These are phyloP conservation scores for Glandiceps talaboti DNA, from an alignment of 53 echinoderm and acorn worm species.

Conservation along the genomic window DNA sequence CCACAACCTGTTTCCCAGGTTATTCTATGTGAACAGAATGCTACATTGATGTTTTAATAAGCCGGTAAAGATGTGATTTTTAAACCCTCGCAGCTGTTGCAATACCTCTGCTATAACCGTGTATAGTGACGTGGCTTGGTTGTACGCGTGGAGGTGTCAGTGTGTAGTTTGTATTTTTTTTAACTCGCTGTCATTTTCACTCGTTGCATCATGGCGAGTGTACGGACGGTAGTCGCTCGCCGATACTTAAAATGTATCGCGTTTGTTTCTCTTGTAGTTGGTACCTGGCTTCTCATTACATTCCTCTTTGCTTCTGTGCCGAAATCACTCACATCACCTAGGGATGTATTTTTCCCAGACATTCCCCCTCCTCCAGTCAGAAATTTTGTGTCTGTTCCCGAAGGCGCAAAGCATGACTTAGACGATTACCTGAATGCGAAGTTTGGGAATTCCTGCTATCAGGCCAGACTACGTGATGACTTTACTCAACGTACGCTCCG, in stretches of 20 bases:
- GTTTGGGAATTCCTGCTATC: background rate
- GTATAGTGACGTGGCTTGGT: background rate
- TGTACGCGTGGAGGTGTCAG: background rate
- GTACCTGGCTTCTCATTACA: background rate
- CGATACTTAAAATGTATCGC: background rate
- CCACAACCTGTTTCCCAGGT: no score
- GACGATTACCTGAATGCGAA: background rate
- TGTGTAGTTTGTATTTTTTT: background rate
- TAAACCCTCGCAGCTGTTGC: no score
- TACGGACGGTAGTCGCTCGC: background rate
- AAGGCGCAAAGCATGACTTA: background rate
- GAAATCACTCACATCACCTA: background rate
- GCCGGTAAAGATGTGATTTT: no score
- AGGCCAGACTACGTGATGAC: background rate
- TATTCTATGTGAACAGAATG: no score
- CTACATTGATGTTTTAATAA: no score
- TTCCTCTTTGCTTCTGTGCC: background rate
- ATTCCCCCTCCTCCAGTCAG: background rate
- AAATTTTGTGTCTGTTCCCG: background rate
- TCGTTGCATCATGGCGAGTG: background rate
- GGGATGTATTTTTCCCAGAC: background rate
- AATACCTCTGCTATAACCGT: no score
- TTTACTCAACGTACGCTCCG: background rate
- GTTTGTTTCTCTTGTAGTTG: background rate
- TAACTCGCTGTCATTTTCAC: background rate